Conservation (phyloP, 2,888 invertebrate species). For the Zygogramma bicolorata region DNA sequence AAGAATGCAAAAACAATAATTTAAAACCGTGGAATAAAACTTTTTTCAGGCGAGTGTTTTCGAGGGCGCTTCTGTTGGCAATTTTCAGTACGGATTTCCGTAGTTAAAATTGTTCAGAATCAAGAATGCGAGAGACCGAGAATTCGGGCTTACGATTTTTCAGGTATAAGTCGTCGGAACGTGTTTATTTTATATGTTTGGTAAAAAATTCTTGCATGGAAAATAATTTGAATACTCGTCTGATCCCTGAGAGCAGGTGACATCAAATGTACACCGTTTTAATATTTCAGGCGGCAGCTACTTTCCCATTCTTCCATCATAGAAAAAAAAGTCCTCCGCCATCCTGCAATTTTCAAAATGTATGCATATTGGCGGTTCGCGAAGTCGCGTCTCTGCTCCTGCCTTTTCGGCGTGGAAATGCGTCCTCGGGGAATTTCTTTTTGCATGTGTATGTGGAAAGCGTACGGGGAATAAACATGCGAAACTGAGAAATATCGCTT, state of each 20-base stretch:
- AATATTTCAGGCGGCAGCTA: neutral
- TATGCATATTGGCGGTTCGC: constrained; percentile 38
- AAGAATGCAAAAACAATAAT: too few species aligned
- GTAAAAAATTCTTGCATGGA: too few species aligned
- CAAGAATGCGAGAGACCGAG: too few species aligned
- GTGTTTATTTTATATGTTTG: too few species aligned
- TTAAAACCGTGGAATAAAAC: too few species aligned
- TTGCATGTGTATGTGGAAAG: constrained; percentile 19
- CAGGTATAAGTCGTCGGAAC: too few species aligned
- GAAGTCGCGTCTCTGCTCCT: constrained; percentile 36
- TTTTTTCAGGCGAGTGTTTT: too few species aligned
- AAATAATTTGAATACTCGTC: too few species aligned
- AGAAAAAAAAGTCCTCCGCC: neutral
- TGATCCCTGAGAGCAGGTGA: neutral
- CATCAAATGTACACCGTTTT: neutral
- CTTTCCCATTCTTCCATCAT: neutral
- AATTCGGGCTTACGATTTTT: too few species aligned
- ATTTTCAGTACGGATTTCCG: too few species aligned
- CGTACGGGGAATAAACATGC: constrained; percentile 42
- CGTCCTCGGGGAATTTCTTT: constrained; percentile 39
- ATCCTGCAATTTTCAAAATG: constrained; percentile 1
- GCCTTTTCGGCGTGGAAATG: constrained; percentile 34
- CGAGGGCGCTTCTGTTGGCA: too few species aligned
- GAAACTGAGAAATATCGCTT: constrained; percentile 24
- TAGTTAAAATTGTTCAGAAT: too few species aligned